Base-by-base conservation (phyloP, 2,113 vertebrate genomes). In the Corydoras maculifer region DNA sequence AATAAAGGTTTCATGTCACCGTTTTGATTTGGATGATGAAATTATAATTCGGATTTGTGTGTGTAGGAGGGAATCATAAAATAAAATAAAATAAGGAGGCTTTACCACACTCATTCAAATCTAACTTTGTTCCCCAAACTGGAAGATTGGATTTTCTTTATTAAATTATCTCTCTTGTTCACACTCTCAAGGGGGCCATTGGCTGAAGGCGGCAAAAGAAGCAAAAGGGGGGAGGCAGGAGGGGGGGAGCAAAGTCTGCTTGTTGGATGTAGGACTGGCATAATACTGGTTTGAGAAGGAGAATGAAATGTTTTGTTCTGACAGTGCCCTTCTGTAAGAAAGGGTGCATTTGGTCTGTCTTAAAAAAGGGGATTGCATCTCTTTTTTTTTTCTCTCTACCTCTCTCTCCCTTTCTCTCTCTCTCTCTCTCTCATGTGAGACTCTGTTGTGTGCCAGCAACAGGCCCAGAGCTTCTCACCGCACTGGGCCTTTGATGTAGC, bases 141-240 rank as follows among this genome's bases (percentile, higher is more conserved):
- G 86, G 85, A 88, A 89, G 88, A 90, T 90, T 90, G 87, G 90
- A 90, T 90, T 90, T 91, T 89, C 88, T 89, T 90, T 89, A 90
- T 90, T 93, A 94, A 97, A 96, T 95, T 92, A 95, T 92, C 89
- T 87, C 91, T 90, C 94, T 94, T 94, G 91, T 97, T 96, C 86
- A 93, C 92, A 94, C 94, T 95, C 92, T 92, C 90, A 93, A 94
- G 94, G 94, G 91, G 90, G 85, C 83, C 82, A 85, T 86, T 90
- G 88, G 86, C 88, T 88, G 82, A 83, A 86, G 86, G 84, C 83
- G 84, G 82, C 87, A 85, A 89, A 85, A 86, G 87, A 84, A 86
- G 84, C 84, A 79, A 50, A 58, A 53, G 58, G 61, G 63, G 69
- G 75, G 55, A 69, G 30, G 61, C 35, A 65, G 55, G 43, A 58